Evolutionary conservation across 2,113 vertebrate genomes (phyloP).

Genomic region (Anarrhichthys ocellatus): DNA sequence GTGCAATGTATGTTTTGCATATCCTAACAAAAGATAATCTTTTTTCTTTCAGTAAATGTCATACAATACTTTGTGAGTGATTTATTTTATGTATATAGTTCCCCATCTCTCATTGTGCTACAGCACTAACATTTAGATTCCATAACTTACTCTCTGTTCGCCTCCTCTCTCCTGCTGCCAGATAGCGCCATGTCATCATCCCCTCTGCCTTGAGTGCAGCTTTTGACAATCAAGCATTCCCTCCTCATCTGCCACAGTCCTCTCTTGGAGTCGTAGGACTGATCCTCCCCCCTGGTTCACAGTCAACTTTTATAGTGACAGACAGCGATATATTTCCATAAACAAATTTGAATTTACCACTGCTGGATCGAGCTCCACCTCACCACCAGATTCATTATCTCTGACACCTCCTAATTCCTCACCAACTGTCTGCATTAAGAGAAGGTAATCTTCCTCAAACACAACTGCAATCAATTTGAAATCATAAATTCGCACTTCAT

Average conservation of each 20-base stretch:
- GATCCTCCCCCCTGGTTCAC: constrained; percentile 8
- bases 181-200: constrained; percentile 2
- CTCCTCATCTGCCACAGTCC: constrained; percentile 37
- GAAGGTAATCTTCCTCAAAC: constrained; percentile 69
- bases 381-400: constrained; percentile 66
- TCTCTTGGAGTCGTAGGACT: constrained; percentile 29
- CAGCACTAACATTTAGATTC: constrained; percentile 11
- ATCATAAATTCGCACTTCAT: constrained; percentile 48
- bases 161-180: constrained; percentile 4
- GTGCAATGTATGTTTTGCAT: not conserved
- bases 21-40: not conserved
- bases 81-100: not conserved
- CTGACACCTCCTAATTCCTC: constrained; percentile 70
- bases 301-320: constrained; percentile 64
- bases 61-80: not conserved
- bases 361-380: constrained; percentile 55
- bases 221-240: constrained; percentile 45
- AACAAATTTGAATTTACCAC: constrained; percentile 65
- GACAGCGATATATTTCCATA: constrained; percentile 64
- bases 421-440: constrained; percentile 70
- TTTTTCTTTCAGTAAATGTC: not conserved
- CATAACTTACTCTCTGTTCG: not conserved
- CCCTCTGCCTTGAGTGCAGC: constrained; percentile 33
- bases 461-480: constrained; percentile 58
- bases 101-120: not conserved